Conservation (phyloP, 2,888 invertebrate species). For the Apodemia mormo region DNA sequence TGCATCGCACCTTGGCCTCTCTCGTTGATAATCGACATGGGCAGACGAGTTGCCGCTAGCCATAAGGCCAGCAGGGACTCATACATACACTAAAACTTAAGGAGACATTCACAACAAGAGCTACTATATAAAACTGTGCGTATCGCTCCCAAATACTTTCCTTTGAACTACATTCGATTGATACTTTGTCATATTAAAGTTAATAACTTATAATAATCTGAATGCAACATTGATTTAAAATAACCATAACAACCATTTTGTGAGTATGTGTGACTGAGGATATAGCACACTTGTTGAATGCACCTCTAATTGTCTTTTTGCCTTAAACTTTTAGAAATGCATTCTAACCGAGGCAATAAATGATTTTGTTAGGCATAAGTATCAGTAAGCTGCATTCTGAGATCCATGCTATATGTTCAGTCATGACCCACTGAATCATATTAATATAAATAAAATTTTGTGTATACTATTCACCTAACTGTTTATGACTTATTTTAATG, state of each 20-base stretch:
- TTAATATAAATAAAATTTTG: conserved; percentile 66
- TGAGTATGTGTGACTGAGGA: conserved; percentile 70
- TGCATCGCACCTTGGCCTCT: conserved; percentile 76
- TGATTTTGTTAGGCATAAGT: conserved; percentile 53
- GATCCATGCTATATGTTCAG: conserved; percentile 79
- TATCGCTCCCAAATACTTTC: conserved; percentile 70
- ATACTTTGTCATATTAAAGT: conserved; percentile 65
- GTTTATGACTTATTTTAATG: conserved; percentile 52
- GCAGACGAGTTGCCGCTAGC: conserved; percentile 22
- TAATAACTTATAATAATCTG: conserved; percentile 75
- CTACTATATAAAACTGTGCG: conserved; percentile 70
- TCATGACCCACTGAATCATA: conserved; percentile 72
- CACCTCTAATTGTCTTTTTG: conserved; percentile 43
- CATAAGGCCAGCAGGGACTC: conserved; percentile 46
- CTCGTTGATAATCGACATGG: conserved; percentile 22
- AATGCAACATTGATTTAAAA: conserved; percentile 75
- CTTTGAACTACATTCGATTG: conserved; percentile 76
- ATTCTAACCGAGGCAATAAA: conserved; percentile 50
- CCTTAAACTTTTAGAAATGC: conserved; percentile 41
- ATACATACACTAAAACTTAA: conserved; percentile 47
- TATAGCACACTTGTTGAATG: conserved; percentile 67
- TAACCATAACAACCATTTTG: conserved; percentile 76
- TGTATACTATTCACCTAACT: conserved; percentile 57
- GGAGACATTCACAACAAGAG: conserved; percentile 63
- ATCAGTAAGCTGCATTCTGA: conserved; percentile 77